Evolutionary conservation across 2,888 invertebrate genomes (phyloP).

Genomic region (Cantharis rustica): DNA sequence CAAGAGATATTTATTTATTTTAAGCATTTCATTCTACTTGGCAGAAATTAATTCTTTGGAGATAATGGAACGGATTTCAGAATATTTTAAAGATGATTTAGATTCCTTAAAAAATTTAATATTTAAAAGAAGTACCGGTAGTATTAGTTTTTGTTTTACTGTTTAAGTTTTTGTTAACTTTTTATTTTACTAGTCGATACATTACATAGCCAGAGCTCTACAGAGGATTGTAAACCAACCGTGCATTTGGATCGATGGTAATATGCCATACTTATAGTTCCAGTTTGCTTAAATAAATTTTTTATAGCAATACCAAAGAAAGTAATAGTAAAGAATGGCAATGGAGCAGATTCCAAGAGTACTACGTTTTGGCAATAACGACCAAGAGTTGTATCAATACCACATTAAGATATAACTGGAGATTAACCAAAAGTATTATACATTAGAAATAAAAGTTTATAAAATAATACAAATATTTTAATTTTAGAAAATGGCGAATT

Average conservation of each 20-base stretch:
- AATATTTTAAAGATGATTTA: not conserved
- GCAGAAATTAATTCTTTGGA: not conserved
- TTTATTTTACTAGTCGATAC: not conserved
- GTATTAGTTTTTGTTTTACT: not conserved
- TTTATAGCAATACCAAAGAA: slow-evolving; percentile 11
- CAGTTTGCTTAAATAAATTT: not conserved
- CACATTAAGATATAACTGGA: not conserved
- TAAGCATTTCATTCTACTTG: not conserved
- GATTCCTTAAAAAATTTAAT: not conserved
- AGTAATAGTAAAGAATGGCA: slow-evolving; percentile 12
- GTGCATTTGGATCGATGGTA: not conserved
- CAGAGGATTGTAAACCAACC: not conserved
- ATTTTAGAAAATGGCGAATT: not conserved
- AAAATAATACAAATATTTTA: not conserved
- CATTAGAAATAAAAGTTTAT: not conserved
- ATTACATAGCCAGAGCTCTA: not conserved
- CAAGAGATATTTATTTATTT: not conserved
- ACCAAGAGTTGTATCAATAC: not conserved
- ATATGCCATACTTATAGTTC: not conserved
- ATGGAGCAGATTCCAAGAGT: slow-evolving; percentile 8
- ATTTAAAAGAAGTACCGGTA: not conserved
- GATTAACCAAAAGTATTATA: not conserved
- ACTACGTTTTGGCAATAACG: not conserved
- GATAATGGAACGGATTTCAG: not conserved
- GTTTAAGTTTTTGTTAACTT: not conserved